Percentiles rank a stretch among this genome's conserved stretches.
phyloP scores from a whole-genome alignment of 2,888 invertebrate species.

The Morpho achilles region DNA sequence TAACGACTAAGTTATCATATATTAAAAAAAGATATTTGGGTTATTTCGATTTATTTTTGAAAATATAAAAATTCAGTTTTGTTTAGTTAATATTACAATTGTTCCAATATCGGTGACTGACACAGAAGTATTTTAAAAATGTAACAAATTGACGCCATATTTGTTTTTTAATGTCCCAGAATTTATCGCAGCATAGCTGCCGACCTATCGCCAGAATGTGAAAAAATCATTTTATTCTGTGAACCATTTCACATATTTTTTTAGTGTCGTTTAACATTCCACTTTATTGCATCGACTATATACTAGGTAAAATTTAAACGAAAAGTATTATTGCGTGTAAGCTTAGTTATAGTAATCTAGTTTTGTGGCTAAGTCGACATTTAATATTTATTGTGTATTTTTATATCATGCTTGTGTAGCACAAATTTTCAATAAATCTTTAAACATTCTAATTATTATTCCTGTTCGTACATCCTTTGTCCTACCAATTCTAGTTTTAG shows the following conservation, averaged over 20 bases:
- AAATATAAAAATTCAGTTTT: too few relatives aligned
- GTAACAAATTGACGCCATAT: too few relatives aligned
- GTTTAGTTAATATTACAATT: too few relatives aligned
- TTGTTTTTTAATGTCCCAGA: too few relatives aligned
- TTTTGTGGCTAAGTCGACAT: slow-evolving; percentile 66
- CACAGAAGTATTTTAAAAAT: too few relatives aligned
- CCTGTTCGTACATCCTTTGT: slow-evolving; percentile 3
- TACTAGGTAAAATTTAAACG: slow-evolving; percentile 55
- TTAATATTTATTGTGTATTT: slow-evolving; percentile 78
- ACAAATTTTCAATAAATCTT: slow-evolving; percentile 79
- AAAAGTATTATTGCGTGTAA: slow-evolving; percentile 72
- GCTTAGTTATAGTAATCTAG: slow-evolving; percentile 54
- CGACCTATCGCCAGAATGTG: background rate
- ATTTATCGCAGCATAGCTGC: background rate
- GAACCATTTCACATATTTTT: slow-evolving; percentile 5
- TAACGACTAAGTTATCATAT: too few relatives aligned
- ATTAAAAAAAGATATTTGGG: too few relatives aligned
- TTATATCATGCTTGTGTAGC: slow-evolving; percentile 78
- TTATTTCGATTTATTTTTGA: too few relatives aligned
- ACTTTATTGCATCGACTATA: slow-evolving; percentile 34
- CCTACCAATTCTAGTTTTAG: too few relatives aligned
- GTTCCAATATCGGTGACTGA: too few relatives aligned
- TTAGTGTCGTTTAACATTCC: slow-evolving; percentile 33
- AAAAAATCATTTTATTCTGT: background rate
- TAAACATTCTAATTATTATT: slow-evolving; percentile 42